Evolutionary conservation across 2,113 vertebrate genomes (phyloP), one percentile per base, ranked within the genome.

Genomic region (Calidris pygmaea): DNA sequence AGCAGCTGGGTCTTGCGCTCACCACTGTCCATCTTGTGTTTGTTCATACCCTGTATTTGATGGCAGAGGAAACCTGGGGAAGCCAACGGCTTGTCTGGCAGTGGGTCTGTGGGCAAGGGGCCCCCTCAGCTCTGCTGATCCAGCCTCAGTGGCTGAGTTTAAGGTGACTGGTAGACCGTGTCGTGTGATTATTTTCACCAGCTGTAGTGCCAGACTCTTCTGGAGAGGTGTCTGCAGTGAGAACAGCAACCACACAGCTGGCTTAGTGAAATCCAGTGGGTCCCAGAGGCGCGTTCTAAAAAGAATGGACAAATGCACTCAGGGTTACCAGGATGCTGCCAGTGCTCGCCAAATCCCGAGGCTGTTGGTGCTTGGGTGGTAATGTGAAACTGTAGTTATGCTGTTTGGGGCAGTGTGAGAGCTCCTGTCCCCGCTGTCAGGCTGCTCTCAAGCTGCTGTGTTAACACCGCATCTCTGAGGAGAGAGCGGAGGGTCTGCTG

Each of bases 271-370:
- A 68, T 41, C 59, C 10, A 41, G 23, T 47, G 47, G 34, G 37
- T 83, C 29, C 24, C 56, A 45, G 32, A 85, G 63, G 7, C 60
- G 35, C 3, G 1, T 37, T 66, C 19, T 66, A 4, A 67, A 76
- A 55, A 45, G 17, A 48, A 14, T 23, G 29, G 20, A 41, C 29
- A 62, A 10, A 32, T 34, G 15, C 32, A 4, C 26, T 88, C 6
- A 1, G 65, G 1, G 1, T n/a, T 48, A 1, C 41, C 2, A 0
- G 55, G 47, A 9, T 78, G 72, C 34, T 72, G 0, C 39, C 34
- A 22, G 23, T 48, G 37, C 66, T 82, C 1, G 0, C 56, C 47
- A 71, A 35, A 71, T 52, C 23, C 47, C 8, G n/a, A 43, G 17
- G 18, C 39, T 72, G 23, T 6, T 65, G 62, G n/a, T 89, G 58